A percentile compares a stretch with the other conserved stretches of the same genome.
phyloP scores from a whole-genome alignment of 2,888 invertebrate species.

The Ichneumoninae sp. region DNA sequence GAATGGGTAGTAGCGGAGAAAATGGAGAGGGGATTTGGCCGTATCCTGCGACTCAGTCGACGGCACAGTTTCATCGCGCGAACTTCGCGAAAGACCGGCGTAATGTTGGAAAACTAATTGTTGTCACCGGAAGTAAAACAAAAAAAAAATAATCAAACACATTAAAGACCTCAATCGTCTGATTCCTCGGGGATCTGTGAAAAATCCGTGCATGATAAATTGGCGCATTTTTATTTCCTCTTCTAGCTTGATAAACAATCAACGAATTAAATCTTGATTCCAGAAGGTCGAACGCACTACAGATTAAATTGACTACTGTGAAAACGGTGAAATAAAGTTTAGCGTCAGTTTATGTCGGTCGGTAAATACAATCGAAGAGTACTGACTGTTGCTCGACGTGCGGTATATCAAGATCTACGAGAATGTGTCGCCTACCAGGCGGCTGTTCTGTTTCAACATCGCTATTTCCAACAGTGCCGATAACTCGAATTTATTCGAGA shows the following conservation, averaged over 20 bases:
- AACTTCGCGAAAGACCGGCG: constrained; percentile 68
- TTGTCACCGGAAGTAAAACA: neutral
- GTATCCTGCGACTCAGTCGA: constrained; percentile 66
- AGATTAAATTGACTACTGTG: neutral
- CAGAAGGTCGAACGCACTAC: neutral
- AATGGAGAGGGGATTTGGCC: constrained; percentile 50
- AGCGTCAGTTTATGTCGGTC: neutral
- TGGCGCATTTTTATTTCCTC: neutral
- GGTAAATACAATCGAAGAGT: neutral
- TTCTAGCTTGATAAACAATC: neutral
- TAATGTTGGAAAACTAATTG: constrained; percentile 61
- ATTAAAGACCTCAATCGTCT: constrained; percentile 18
- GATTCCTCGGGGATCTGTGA: constrained; percentile 45
- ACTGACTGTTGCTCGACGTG: neutral
- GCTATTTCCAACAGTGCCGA: neutral
- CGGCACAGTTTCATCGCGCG: constrained; percentile 71
- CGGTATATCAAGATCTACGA: neutral
- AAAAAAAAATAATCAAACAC: neutral
- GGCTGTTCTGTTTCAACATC: neutral
- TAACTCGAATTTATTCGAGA: neutral
- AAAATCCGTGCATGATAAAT: neutral
- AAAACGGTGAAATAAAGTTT: neutral
- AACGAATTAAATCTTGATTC: neutral
- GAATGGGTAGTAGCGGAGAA: constrained; percentile 58
- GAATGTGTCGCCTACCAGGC: constrained; percentile 6